phyloP scores from a whole-genome alignment of 23 tunicate genomes.

The Halocynthia aurantium region DNA sequence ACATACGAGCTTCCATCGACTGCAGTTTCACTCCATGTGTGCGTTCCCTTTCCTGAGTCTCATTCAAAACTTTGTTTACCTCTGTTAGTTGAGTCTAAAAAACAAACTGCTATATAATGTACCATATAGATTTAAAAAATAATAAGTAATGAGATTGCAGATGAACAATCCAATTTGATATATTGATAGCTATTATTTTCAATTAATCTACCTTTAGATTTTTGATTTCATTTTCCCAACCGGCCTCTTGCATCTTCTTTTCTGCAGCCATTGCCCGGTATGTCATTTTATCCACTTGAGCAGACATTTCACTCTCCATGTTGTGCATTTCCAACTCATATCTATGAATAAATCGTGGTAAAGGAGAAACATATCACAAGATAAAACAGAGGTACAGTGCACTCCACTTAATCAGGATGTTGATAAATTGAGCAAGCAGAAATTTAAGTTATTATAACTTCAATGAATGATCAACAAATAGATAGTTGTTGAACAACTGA shows the following conservation, averaged over 20 bases:
- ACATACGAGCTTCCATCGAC: slow-evolving; percentile 47
- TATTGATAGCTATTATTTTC: neutral
- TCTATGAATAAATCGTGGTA: no score
- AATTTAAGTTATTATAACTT: no score
- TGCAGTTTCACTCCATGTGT: slow-evolving; percentile 9
- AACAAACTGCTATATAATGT: neutral
- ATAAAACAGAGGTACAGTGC: no score
- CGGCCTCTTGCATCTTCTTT: slow-evolving; percentile 67
- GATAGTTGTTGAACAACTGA: no score
- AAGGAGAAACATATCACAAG: no score
- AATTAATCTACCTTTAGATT: slow-evolving; percentile 37
- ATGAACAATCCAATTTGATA: no score
- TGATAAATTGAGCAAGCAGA: no score
- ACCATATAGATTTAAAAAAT: no score
- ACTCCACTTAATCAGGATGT: no score
- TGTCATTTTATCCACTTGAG: slow-evolving; percentile 89
- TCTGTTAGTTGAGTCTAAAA: slow-evolving; percentile 55
- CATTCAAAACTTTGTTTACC: slow-evolving; percentile 52
- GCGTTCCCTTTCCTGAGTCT: slow-evolving; percentile 60
- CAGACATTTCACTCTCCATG: slow-evolving; percentile 73
- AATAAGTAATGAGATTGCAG: no score
- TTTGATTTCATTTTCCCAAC: slow-evolving; percentile 41
- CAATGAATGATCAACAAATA: no score
- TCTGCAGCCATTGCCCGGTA: slow-evolving; percentile 91
- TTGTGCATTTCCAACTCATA: slow-evolving; percentile 61